Evolutionary conservation across 2,888 invertebrate genomes (phyloP), one percentile per base, ranked within the genome.

Genomic region (Drosophila leonis): DNA sequence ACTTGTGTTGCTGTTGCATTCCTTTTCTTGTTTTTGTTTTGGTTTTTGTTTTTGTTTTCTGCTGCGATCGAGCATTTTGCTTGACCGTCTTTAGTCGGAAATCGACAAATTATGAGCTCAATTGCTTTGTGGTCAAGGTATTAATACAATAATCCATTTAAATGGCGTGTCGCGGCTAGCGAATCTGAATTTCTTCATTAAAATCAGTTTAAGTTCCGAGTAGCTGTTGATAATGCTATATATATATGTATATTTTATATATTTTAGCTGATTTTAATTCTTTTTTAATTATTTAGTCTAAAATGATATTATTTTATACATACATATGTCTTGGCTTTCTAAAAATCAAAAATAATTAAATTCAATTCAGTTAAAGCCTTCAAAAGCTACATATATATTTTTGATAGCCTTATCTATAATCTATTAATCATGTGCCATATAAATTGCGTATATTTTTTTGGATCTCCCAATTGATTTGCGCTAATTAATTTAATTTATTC

Each of bases 51-150:
- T 9, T 33, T n/a, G 35, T 31, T 13, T n/a, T 10, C 42, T 33
- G 29, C 29, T n/a, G 51, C 39, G 24, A 20, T 44, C 41, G 74
- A 69, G 61, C 72, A 54, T 66, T 69, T 65, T 67, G 63, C 33
- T 60, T 52, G 35, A 33, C 27, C 64, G 67, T 65, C 73, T 78
- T 82, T 75, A 80, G 71, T 63, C 66, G 27, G 75, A 83, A 79
- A 66, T 69, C 69, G 63, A 61, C 56, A 83, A 88, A 82, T 79
- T 83, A 85, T 74, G 75, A 69, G 71, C 63, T 67, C 72, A 65
- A 80, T 78, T 74, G 73, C 65, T 60, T 73, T 79, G 75, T 66
- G 72, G 68, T 75, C 51, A 37, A 52, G 61, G 56, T 35, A 61
- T 79, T 65, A 68, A 57, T 56, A 52, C 48, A 52, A 56, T 75